Conservation (phyloP, 2,888 invertebrate species). For the Drosophila trichaetosa region DNA sequence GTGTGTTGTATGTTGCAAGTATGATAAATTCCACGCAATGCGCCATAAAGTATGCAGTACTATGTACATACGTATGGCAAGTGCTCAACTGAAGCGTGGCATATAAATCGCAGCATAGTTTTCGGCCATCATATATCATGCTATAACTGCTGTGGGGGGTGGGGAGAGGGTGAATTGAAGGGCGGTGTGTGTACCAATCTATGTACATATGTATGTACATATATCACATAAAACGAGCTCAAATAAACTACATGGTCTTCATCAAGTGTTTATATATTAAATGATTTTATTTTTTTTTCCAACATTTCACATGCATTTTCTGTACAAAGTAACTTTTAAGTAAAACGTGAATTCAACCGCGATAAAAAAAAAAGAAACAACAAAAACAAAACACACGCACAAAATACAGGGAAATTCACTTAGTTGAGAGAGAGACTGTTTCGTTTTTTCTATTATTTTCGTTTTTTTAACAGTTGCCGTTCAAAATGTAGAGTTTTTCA, state of each 20-base stretch:
- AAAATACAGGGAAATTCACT: slow-evolving; percentile 37
- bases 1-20: neutral
- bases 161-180: neutral
- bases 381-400: slow-evolving; percentile 41
- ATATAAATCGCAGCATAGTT: slow-evolving; percentile 69
- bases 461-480: slow-evolving; percentile 10
- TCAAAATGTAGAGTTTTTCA: slow-evolving; percentile 45
- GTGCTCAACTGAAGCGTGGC: slow-evolving; percentile 71
- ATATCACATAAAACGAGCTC: neutral
- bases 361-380: slow-evolving; percentile 55
- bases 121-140: slow-evolving; percentile 50
- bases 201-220: neutral
- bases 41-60: slow-evolving; percentile 71
- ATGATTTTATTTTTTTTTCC: slow-evolving; percentile 55
- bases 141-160: slow-evolving; percentile 27
- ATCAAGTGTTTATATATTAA: slow-evolving; percentile 38
- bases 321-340: slow-evolving; percentile 73
- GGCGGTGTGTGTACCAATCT: neutral
- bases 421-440: slow-evolving; percentile 18
- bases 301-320: slow-evolving; percentile 80
- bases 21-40: slow-evolving; percentile 64
- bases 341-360: slow-evolving; percentile 74
- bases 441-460: slow-evolving; percentile 6
- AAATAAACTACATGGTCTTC: neutral
- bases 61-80: slow-evolving; percentile 33